A percentile compares a stretch with the other conserved stretches of the same genome.
These are phyloP conservation scores for Dermatophagoides farinae DNA, from an alignment of 1,140 invertebrate species.

Conservation along the genomic window DNA sequence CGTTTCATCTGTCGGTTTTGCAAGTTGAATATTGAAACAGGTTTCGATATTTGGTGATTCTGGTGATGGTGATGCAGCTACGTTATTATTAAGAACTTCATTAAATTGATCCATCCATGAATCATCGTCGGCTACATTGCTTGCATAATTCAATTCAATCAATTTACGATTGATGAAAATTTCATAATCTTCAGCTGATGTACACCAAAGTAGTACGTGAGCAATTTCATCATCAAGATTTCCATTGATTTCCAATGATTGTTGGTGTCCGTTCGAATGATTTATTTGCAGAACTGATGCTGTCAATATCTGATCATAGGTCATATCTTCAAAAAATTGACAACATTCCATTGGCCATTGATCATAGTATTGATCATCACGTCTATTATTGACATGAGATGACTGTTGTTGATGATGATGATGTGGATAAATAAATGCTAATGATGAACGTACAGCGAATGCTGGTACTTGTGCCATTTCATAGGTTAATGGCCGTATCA, in stretches of 20 bases:
- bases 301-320: constrained; percentile 5
- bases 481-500: not conserved
- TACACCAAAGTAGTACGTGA: not conserved
- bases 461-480: not conserved
- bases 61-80: not conserved
- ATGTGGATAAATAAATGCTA: constrained; percentile 1
- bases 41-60: not conserved
- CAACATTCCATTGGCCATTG: constrained; percentile 1
- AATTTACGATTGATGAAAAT: constrained; percentile 7
- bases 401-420: not conserved
- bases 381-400: not conserved
- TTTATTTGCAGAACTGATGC: not conserved
- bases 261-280: too few relatives aligned
- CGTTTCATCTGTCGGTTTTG: not conserved
- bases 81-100: not conserved
- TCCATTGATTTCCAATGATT: not conserved
- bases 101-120: not conserved
- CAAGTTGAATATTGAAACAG: not conserved
- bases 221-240: not conserved
- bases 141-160: constrained; percentile 4
- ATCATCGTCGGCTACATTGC: constrained; percentile 3
- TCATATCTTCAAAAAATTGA: not conserved
- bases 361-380: not conserved
- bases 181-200: not conserved
- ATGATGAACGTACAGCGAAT: constrained; percentile 1